These are phyloP conservation scores for Enchytraeus crypticus DNA, from an alignment of 2,888 invertebrate genomes.

Conservation along the genomic window DNA sequence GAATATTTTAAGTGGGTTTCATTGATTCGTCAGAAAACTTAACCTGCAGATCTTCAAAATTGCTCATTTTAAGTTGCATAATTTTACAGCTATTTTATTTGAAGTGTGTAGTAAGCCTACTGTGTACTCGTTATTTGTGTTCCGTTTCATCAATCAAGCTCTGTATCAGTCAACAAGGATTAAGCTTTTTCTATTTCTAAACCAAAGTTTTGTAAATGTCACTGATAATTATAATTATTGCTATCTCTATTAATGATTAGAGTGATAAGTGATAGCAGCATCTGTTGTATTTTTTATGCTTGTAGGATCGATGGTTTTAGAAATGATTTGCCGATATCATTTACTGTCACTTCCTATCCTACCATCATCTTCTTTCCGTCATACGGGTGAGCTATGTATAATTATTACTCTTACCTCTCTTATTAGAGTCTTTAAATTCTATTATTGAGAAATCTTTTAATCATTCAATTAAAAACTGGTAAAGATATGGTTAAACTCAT, in stretches of 20 bases:
- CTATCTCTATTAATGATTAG: neutral
- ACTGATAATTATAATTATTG: neutral
- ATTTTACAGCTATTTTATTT: neutral
- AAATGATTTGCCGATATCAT: slow-evolving; percentile 81
- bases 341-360: slow-evolving; percentile 69
- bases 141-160: no score
- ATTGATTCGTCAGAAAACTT: neutral
- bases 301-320: slow-evolving; percentile 64
- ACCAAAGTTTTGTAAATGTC: neutral
- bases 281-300: no score
- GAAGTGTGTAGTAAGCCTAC: neutral
- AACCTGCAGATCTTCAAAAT: neutral
- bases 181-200: neutral
- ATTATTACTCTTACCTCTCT: no score
- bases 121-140: no score
- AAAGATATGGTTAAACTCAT: no score
- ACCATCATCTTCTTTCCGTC: slow-evolving; percentile 71
- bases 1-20: no score
- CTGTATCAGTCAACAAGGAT: neutral
- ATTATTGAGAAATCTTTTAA: no score
- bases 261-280: no score
- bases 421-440: no score
- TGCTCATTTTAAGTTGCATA: neutral
- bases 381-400: no score
- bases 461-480: no score